Evolutionary conservation across 2,888 invertebrate species (phyloP), one percentile per base, ranked within the genome.

Genomic region (Acleris sparsana): DNA sequence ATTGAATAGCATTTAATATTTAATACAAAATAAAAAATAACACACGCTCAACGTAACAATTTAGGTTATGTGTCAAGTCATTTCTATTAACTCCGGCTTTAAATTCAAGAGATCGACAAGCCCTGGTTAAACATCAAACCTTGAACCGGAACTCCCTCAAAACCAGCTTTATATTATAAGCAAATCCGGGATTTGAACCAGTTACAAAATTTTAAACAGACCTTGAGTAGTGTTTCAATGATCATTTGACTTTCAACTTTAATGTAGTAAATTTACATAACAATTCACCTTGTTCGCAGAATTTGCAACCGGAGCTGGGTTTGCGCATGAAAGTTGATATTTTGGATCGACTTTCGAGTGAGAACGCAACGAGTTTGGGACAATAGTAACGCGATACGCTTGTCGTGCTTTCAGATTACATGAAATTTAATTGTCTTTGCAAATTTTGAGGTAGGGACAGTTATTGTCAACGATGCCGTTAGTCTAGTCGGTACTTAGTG

Each of bases 271-370:
- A 51, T 51, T 13, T 51, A 17, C 22, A 18, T 18, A 17, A 18
- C 39, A 13, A 11, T 60, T 55, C 16, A 6, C 20, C 25, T 55
- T 60, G 58, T 25, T 20, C 5, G 11, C 20, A 3, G 18, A 13
- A 3, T 1, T 51, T 18, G 57, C 11, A 62, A 66, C n/a, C 53
- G 56, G 75, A 68, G 71, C 73, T 55, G 63, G 64, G 58, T 75
- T 73, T 39, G 77, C 66, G 63, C 51, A 74, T 72, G 80, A 80
- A 80, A 81, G 78, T 78, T 77, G 77, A 75, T 75, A 75, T 65
- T 69, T 57, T 73, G 70, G 64, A 73, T 74, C 76, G 68, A 72
- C 71, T 73, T 73, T 72, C 71, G 63, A 58, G 57, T 53, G 53
- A 78, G 74, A 76, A 76, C 22, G 52, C 57, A 57, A 62, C 66